A percentile compares a stretch with the other conserved stretches of the same genome.
phyloP scores from a whole-genome alignment of 2,113 vertebrate genomes.

The Hiodon alosoides region DNA sequence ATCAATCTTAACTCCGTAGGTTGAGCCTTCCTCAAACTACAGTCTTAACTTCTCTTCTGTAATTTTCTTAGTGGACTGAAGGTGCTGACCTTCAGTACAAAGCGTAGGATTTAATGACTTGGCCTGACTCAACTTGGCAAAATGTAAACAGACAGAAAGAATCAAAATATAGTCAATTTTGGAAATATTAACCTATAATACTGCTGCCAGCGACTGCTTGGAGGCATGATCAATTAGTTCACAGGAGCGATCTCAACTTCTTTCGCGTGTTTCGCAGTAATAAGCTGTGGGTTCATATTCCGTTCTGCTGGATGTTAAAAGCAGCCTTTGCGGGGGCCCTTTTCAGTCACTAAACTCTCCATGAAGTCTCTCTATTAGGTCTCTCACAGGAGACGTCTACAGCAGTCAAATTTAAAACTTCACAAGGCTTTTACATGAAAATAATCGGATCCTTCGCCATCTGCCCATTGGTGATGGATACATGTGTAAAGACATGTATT shows the following conservation, averaged over 20 bases:
- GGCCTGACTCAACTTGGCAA: background rate
- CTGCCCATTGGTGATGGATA: slow-evolving; percentile 47
- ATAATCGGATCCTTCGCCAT: slow-evolving; percentile 46
- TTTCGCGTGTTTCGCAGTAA: background rate
- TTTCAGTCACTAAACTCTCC: slow-evolving; percentile 29
- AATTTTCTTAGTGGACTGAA: too few relatives aligned
- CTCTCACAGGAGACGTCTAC: slow-evolving; percentile 36
- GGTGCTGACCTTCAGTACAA: too few relatives aligned
- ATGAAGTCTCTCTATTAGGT: slow-evolving; percentile 40
- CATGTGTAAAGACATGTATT: slow-evolving; percentile 43
- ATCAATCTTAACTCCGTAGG: too few relatives aligned
- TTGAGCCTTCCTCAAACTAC: too few relatives aligned
- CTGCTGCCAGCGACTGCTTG: background rate
- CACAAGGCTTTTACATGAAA: slow-evolving; percentile 39
- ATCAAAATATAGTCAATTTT: background rate
- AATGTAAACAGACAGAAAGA: background rate
- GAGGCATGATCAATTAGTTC: background rate
- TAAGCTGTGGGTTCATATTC: slow-evolving; percentile 5
- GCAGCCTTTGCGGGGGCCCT: slow-evolving; percentile 27
- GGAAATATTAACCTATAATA: background rate
- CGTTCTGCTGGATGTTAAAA: slow-evolving; percentile 33
- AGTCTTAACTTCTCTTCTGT: too few relatives aligned
- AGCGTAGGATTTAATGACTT: too few relatives aligned
- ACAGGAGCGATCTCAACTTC: background rate
- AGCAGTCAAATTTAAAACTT: slow-evolving; percentile 39